A percentile compares a stretch with the other conserved stretches of the same genome.
These are phyloP conservation scores for Gila orcuttii DNA, from an alignment of 2,113 vertebrate species.

Conservation along the genomic window DNA sequence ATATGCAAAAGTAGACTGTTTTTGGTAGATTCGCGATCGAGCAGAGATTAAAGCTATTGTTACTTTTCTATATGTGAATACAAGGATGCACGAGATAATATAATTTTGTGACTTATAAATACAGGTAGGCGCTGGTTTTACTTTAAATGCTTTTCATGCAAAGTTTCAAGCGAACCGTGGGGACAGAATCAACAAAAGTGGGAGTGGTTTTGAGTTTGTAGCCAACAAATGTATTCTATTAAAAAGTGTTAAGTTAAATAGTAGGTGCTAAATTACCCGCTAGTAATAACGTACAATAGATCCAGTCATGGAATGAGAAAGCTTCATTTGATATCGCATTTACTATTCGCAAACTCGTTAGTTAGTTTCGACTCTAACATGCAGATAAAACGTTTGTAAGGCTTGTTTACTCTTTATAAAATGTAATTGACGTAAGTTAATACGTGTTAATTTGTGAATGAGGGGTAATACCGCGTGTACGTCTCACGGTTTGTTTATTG, in stretches of 20 bases:
- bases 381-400: background rate
- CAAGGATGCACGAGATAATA: background rate
- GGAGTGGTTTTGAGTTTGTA: conserved; percentile 21
- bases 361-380: background rate
- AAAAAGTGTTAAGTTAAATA: background rate
- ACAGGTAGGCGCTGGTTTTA: background rate
- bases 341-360: background rate
- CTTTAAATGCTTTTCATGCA: background rate
- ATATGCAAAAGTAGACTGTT: background rate
- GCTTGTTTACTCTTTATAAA: background rate
- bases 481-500: background rate
- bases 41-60: background rate
- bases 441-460: background rate
- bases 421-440: background rate
- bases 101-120: background rate
- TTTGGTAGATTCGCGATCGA: background rate
- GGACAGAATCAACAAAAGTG: background rate
- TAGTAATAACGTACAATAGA: background rate
- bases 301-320: background rate
- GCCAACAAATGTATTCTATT: background rate
- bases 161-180: conserved; percentile 14
- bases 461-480: background rate
- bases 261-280: background rate
- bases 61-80: background rate
- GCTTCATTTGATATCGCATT: background rate